phyloP scores from a whole-genome alignment of 2,113 vertebrate genomes.

The Aphelocoma coerulescens region DNA sequence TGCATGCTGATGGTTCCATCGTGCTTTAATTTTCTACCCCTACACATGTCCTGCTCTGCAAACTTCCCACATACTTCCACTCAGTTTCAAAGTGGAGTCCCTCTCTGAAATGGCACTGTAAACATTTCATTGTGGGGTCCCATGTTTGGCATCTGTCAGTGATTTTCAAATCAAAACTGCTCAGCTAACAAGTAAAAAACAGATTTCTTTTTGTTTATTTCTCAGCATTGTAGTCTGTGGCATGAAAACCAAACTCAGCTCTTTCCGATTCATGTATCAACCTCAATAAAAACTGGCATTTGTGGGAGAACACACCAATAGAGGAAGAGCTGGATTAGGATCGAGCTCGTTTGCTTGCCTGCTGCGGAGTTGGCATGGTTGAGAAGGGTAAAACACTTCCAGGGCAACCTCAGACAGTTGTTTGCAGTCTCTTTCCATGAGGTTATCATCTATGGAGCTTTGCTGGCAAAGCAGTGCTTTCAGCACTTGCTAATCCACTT shows the following conservation, averaged over 20 bases:
- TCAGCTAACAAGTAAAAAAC: constrained; percentile 22
- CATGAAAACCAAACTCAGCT: not conserved
- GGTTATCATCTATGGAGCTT: not conserved
- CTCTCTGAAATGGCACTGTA: constrained; percentile 31
- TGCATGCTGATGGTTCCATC: constrained; percentile 16
- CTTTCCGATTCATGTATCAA: not conserved
- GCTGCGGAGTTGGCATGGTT: accelerated
- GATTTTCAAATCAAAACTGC: constrained; percentile 55
- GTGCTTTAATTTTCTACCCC: constrained; percentile 49
- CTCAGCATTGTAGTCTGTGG: not conserved
- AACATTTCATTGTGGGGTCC: constrained; percentile 50
- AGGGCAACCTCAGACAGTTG: not conserved
- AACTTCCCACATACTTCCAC: constrained; percentile 33
- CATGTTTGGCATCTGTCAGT: constrained; percentile 16
- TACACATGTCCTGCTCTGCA: constrained; percentile 3
- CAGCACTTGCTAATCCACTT: constrained; percentile 27
- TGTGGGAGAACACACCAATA: not conserved
- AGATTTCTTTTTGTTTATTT: constrained; percentile 48
- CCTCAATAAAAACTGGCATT: not conserved
- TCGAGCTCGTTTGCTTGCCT: not conserved
- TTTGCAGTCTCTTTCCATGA: not conserved
- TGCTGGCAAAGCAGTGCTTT: not conserved
- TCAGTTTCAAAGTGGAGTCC: constrained; percentile 37
- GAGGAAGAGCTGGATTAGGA: not conserved
- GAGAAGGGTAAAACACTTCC: not conserved